Conservation (phyloP, 2,888 invertebrate species). For the Frankliniella intonsa region DNA sequence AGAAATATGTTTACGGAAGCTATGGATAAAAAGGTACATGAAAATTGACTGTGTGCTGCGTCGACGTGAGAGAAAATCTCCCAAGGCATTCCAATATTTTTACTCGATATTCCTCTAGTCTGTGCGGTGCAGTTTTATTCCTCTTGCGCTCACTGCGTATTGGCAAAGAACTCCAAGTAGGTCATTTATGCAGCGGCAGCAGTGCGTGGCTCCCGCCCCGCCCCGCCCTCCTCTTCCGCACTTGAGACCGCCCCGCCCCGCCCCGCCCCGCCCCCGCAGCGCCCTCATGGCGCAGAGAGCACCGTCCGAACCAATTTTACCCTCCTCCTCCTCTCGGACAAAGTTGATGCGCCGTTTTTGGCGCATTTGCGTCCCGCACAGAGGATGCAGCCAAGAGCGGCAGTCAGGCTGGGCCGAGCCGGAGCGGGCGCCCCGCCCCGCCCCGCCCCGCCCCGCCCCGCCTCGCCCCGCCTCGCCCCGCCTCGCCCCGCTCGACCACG, state of each 20-base stretch:
- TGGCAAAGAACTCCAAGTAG: conserved; percentile 10
- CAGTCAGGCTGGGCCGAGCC: background rate
- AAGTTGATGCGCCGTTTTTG: background rate
- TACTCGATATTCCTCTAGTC: no score
- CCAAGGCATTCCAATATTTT: no score
- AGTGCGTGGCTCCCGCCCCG: background rate
- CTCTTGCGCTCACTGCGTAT: background rate
- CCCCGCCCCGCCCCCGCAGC: no score
- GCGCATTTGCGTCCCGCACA: background rate
- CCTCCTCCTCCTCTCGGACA: background rate
- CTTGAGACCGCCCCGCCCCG: no score
- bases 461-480: background rate
- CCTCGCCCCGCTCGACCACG: background rate
- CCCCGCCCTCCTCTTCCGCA: background rate
- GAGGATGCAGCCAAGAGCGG: background rate
- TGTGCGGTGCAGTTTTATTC: no score
- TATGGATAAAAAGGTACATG: no score
- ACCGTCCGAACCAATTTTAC: conserved; percentile 2
- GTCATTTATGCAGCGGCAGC: conserved; percentile 9
- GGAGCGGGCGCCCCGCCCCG: background rate
- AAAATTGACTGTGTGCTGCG: no score
- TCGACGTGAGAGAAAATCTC: no score
- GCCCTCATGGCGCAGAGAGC: background rate
- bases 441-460: background rate
- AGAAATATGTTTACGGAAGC: no score